phyloP scores from a whole-genome alignment of 1,140 invertebrate genomes.

The Penaeus vannamei region DNA sequence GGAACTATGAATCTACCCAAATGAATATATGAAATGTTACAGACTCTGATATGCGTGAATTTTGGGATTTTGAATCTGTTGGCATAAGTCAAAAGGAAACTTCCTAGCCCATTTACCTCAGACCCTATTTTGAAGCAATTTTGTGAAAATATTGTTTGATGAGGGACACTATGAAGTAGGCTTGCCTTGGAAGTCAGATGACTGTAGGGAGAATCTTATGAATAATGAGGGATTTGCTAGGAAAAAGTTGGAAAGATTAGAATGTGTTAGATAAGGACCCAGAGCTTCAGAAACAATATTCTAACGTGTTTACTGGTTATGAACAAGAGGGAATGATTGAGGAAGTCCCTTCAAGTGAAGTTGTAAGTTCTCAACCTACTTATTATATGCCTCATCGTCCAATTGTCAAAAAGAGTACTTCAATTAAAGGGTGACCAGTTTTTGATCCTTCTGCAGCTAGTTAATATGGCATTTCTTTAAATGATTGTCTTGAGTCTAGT shows the following conservation, averaged over 20 bases:
- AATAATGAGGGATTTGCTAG: background rate
- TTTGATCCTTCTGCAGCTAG: background rate
- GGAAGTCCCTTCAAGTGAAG: too few relatives aligned
- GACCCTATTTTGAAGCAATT: background rate
- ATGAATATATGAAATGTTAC: too few relatives aligned
- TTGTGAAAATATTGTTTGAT: constrained; percentile 24
- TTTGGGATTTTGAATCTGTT: constrained; percentile 44
- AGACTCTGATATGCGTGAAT: constrained; percentile 43
- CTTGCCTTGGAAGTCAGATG: too few relatives aligned
- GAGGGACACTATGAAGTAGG: constrained; percentile 35
- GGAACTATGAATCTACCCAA: too few relatives aligned
- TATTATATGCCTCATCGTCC: constrained; percentile 49
- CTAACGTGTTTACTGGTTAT: too few relatives aligned
- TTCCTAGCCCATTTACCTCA: constrained; percentile 1
- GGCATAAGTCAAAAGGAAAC: constrained; percentile 38
- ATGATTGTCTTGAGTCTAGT: too few relatives aligned
- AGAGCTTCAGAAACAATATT: too few relatives aligned
- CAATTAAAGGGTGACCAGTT: background rate
- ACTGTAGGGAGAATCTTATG: too few relatives aligned
- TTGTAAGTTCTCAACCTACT: constrained; percentile 17
- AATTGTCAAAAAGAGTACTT: constrained; percentile 25
- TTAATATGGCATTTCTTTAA: background rate
- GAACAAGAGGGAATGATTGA: too few relatives aligned
- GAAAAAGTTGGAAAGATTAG: constrained; percentile 31
- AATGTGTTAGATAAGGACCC: constrained; percentile 14